Evolutionary conservation across 2,797 vertebrate species (phyloP).

Genomic region (Astyanax mexicanus): DNA sequence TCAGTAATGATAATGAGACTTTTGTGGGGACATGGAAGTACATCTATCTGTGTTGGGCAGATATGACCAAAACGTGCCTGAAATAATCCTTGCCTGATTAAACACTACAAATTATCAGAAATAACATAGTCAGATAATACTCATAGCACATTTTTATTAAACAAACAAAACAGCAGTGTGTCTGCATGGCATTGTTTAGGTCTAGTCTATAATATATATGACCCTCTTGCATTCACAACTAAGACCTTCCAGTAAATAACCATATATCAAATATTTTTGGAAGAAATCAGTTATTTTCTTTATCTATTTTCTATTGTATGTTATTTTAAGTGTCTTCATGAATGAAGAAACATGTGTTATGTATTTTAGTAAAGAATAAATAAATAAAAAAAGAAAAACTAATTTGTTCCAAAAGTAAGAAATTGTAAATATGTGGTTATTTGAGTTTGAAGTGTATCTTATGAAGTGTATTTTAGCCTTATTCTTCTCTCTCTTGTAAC

Average conservation of each 20-base stretch:
- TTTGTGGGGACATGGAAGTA: constrained; percentile 15
- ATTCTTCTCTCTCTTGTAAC: neutral
- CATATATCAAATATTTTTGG: no score
- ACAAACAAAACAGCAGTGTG: neutral
- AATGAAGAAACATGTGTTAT: no score
- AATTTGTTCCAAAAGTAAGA: no score
- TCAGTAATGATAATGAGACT: constrained; percentile 52
- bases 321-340: no score
- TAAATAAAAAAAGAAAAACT: no score
- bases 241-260: no score
- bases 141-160: neutral
- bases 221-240: neutral
- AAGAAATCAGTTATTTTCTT: no score
- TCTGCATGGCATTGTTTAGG: neutral
- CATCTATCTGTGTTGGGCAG: constrained; percentile 46
- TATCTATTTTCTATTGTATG: no score
- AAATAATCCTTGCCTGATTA: neutral
- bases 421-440: no score
- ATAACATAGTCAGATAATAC: neutral
- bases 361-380: no score
- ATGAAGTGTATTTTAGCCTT: neutral
- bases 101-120: neutral
- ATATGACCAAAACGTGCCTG: neutral
- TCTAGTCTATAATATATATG: neutral
- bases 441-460: no score